These are phyloP conservation scores for Plebejus melissa DNA, from an alignment of 2,888 invertebrate species.

Conservation along the genomic window DNA sequence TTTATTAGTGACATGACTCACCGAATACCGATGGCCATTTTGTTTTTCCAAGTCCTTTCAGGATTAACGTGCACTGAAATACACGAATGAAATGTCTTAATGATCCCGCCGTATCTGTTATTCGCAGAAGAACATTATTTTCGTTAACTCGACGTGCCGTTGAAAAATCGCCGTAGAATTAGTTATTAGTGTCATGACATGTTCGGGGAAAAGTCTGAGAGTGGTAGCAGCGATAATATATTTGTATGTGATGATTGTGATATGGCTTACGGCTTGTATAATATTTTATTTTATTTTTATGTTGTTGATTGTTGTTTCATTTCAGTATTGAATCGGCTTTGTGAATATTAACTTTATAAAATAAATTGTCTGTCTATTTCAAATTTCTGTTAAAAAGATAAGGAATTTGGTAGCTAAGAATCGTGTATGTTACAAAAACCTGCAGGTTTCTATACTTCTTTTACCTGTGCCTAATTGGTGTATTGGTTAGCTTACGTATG, in stretches of 20 bases:
- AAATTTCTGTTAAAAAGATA: no score
- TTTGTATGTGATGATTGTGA: not conserved
- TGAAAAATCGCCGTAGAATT: conserved; percentile 24
- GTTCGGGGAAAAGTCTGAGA: not conserved
- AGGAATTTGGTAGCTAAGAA: no score
- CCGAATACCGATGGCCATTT: conserved; percentile 9
- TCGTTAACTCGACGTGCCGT: conserved; percentile 10
- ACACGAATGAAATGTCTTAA: conserved; percentile 5
- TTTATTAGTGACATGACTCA: conserved; percentile 9
- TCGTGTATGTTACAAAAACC: no score
- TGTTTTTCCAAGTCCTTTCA: conserved; percentile 18
- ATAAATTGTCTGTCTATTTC: no score
- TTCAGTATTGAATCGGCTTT: no score
- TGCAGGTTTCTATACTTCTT: no score
- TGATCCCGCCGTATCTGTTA: conserved; percentile 17
- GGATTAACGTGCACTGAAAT: conserved; percentile 9
- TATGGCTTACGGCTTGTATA: not conserved
- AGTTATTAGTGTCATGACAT: conserved; percentile 4
- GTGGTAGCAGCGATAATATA: not conserved
- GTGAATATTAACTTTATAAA: no score
- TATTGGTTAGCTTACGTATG: no score
- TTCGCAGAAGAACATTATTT: conserved; percentile 21
- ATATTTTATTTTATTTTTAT: not conserved
- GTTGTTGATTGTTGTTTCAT: not conserved
- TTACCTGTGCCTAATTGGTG: no score